phyloP scores from a whole-genome alignment of 1,140 invertebrate genomes.

The Ctenoplectra terminalis region DNA sequence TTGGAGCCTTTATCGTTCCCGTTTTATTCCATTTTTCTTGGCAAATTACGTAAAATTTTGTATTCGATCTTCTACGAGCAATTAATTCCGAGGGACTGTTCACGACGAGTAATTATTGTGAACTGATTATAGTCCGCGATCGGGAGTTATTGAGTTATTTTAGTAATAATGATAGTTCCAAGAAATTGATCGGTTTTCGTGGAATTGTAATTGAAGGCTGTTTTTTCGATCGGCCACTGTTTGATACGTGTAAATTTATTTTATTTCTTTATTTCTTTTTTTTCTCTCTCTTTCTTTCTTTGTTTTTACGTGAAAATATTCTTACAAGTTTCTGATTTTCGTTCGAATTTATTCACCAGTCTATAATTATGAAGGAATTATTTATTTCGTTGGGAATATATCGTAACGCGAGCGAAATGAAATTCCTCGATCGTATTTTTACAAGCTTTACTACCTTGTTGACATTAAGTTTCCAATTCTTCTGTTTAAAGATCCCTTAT shows the following conservation, averaged over 20 bases:
- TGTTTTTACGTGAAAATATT: too few species aligned
- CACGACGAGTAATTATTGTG: conserved; percentile 14
- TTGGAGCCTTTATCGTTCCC: conserved; percentile 14
- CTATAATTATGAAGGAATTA: not conserved
- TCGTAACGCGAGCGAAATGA: not conserved
- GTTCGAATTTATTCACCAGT: not conserved
- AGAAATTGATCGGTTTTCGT: conserved; percentile 13
- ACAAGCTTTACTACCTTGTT: not conserved
- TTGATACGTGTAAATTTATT: not conserved
- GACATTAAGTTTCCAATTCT: not conserved
- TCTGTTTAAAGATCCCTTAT: not conserved
- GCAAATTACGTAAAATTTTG: conserved; percentile 23
- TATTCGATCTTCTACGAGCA: conserved; percentile 20
- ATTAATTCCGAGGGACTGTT: conserved; percentile 21
- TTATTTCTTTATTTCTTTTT: not conserved
- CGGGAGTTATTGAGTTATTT: conserved; percentile 35
- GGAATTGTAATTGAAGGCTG: not conserved
- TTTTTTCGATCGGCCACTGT: not conserved
- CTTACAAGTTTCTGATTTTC: not conserved
- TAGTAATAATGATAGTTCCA: conserved; percentile 10
- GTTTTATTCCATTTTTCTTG: not conserved
- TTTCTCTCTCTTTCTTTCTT: too few species aligned
- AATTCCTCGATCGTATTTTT: not conserved
- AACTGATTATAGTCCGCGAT: conserved; percentile 5
- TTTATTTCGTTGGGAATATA: not conserved